Evolutionary conservation across 2,113 vertebrate genomes (phyloP).

Genomic region (Ornithorhynchus anatinus): DNA sequence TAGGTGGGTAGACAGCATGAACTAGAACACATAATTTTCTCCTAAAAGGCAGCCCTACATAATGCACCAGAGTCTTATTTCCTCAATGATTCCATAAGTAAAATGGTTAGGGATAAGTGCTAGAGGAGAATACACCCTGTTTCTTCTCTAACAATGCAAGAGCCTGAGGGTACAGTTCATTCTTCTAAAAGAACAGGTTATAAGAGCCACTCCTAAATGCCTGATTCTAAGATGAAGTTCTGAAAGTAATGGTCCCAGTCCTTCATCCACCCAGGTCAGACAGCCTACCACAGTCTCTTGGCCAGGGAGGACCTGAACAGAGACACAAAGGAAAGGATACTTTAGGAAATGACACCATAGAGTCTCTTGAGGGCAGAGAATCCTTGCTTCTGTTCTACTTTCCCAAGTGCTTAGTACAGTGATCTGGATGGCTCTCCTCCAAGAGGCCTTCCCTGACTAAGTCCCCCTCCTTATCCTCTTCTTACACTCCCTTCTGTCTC

Average conservation of each 20-base stretch:
- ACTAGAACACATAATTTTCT: conserved; percentile 25
- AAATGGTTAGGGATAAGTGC: conserved; percentile 43
- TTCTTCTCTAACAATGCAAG: conserved; percentile 62
- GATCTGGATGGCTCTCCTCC: too few relatives aligned
- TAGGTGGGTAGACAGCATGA: too few relatives aligned
- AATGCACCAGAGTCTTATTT: conserved; percentile 51
- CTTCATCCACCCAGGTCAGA: conserved; percentile 30
- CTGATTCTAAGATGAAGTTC: conserved; percentile 41
- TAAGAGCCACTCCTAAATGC: conserved; percentile 59
- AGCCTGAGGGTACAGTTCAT: conserved; percentile 51
- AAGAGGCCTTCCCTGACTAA: too few relatives aligned
- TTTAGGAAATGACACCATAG: neutral
- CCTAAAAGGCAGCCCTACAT: conserved; percentile 31
- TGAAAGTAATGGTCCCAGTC: conserved; percentile 17
- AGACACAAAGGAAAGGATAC: neutral
- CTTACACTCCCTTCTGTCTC: too few relatives aligned
- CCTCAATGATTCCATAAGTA: conserved; percentile 54
- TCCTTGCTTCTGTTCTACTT: too few relatives aligned
- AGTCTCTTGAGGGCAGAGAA: too few relatives aligned
- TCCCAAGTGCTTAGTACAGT: too few relatives aligned
- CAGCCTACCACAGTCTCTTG: neutral
- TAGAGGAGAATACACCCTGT: conserved; percentile 38
- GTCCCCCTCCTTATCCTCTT: too few relatives aligned
- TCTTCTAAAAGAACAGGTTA: conserved; percentile 55
- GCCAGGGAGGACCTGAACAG: neutral